phyloP scores from a whole-genome alignment of 2,113 vertebrate species.

The Crotophaga sulcirostris region DNA sequence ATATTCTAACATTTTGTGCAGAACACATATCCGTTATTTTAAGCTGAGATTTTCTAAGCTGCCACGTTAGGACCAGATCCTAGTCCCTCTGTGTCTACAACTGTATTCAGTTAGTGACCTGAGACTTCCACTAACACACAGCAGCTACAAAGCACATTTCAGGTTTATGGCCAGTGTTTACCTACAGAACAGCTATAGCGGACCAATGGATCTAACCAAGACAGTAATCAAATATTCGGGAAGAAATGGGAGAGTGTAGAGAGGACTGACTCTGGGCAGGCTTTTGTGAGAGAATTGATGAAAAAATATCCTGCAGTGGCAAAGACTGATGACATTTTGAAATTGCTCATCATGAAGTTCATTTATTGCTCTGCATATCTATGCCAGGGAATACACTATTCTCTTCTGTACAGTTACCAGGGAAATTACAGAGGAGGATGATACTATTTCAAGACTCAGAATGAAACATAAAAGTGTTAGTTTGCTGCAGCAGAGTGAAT shows the following conservation, averaged over 20 bases:
- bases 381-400: background rate
- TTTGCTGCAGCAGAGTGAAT: background rate
- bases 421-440: constrained; percentile 17
- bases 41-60: background rate
- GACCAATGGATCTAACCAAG: rapidly evolving
- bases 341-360: background rate
- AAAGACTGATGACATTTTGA: background rate
- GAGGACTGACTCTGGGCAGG: background rate
- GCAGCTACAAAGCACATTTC: background rate
- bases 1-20: background rate
- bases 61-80: background rate
- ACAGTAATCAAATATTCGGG: rapidly evolving
- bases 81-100: background rate
- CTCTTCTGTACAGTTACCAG: background rate
- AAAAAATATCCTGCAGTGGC: background rate
- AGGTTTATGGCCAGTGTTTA: background rate
- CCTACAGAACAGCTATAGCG: background rate
- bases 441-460: background rate
- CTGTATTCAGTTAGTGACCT: background rate
- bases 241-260: background rate
- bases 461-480: background rate
- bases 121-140: background rate
- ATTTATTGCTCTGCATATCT: background rate
- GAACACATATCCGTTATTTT: background rate
- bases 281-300: background rate